Evolutionary conservation across 2,888 invertebrate genomes (phyloP).

Genomic region (Odontocolon sp.): DNA sequence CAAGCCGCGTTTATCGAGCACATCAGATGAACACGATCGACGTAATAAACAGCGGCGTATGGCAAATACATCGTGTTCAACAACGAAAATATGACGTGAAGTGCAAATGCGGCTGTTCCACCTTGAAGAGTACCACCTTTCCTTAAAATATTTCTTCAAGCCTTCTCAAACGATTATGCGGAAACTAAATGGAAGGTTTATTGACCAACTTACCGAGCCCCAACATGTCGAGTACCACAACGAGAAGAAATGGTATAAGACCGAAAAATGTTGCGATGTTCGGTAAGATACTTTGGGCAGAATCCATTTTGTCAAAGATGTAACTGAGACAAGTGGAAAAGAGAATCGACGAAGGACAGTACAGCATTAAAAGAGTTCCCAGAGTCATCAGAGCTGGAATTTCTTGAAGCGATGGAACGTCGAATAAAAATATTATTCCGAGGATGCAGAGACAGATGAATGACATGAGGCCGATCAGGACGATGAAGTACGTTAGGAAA

Average conservation of each 20-base stretch:
- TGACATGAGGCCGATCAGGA: constrained; percentile 87
- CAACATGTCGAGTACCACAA: constrained; percentile 88
- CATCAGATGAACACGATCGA: constrained; percentile 88
- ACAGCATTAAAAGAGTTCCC: constrained; percentile 85
- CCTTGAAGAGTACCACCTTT: constrained; percentile 81
- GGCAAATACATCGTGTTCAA: constrained; percentile 91
- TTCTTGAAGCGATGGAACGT: constrained; percentile 87
- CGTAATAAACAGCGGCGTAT: constrained; percentile 91
- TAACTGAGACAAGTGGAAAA: constrained; percentile 90
- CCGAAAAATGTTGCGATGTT: constrained; percentile 89
- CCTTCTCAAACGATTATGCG: constrained; percentile 48
- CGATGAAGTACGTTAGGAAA: constrained; percentile 88
- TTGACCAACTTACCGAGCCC: constrained; percentile 84
- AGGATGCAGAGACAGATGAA: constrained; percentile 86
- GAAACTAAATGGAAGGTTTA: constrained; percentile 15
- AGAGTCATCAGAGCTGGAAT: constrained; percentile 87
- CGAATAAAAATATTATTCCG: constrained; percentile 85
- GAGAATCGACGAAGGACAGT: constrained; percentile 89
- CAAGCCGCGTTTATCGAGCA: constrained; percentile 88
- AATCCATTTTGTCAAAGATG: constrained; percentile 91
- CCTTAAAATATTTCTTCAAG: constrained; percentile 57
- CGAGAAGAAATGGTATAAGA: constrained; percentile 88
- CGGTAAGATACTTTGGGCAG: constrained; percentile 90
- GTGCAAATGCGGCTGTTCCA: constrained; percentile 85
- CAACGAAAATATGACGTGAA: constrained; percentile 88